Base-by-base conservation (phyloP, 1,140 invertebrate genomes). In the Drosophila teissieri region DNA sequence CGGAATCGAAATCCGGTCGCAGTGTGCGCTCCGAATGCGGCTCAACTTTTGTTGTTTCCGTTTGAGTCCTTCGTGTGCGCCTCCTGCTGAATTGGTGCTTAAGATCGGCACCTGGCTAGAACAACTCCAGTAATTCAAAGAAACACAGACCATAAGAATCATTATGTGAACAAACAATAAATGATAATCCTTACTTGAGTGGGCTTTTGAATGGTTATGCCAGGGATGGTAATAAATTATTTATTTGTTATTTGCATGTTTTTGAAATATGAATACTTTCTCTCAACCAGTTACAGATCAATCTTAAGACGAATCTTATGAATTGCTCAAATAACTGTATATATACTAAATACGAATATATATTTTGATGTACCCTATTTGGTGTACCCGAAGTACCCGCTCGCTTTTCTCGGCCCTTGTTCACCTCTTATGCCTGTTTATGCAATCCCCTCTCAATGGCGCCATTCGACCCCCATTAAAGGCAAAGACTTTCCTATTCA, bases 111-210 rank as follows among this genome's bases (percentile, higher is more conserved):
- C 40, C 49, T 48, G 63, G 42, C 54, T 19, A 53, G 31, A 31
- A 36, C 40, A 61, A 40, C 49, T 57, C 62, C 73, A 75, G 72
- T 75, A 37, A 42, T 48, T 37, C 14, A 34, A 54, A 53, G 36
- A 53, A 42, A 31, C 64, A 34, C 36, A 36, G 44, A 49, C 17
- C 39, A 40, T n/a, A 46, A 24, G 19, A 44, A 70, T 88, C 73
- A 52, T 89, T 78, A 83, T 44, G 77, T 80, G 22, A 62, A 84
- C 83, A 77, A 69, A 76, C 69, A 65, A 85, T 80, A 84, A 85
- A 85, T 54, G 77, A 61, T 84, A 80, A 73, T 77, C 67, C 60
- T 58, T 63, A 73, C 61, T 52, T 65, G 42, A 65, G 12, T 10
- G 15, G 5, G 1, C 7, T 10, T 65, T 45, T n/a, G 11, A 7